Conservation (phyloP, 1,140 invertebrate genomes). For the Pseudomyrmex cubaensis region DNA sequence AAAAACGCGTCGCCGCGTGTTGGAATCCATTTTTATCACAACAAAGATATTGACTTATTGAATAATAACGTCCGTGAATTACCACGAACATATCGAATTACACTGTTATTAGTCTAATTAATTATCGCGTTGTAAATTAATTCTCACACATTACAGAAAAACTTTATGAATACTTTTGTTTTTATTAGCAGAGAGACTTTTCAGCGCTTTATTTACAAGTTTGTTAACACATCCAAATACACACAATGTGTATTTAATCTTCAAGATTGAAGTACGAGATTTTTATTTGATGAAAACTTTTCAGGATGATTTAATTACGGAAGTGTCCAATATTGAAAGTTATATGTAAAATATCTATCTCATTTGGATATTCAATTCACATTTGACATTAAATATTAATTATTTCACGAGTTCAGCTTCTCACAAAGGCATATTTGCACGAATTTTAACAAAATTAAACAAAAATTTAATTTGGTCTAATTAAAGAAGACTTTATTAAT, state of each 20-base stretch:
- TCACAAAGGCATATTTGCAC: too few species aligned
- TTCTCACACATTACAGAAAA: too few species aligned
- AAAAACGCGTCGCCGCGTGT: slow-evolving; percentile 6
- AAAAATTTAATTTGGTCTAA: too few species aligned
- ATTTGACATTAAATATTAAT: slow-evolving; percentile 17
- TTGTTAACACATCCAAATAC: too few species aligned
- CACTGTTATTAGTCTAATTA: too few species aligned
- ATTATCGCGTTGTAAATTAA: too few species aligned
- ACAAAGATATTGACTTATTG: neutral
- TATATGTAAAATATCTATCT: neutral
- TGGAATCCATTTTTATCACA: neutral
- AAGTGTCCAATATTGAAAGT: slow-evolving; percentile 5
- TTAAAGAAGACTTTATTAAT: too few species aligned
- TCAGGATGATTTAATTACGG: neutral
- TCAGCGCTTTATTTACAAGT: too few species aligned
- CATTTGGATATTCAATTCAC: neutral
- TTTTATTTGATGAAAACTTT: neutral
- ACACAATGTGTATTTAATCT: neutral
- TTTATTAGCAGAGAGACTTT: too few species aligned
- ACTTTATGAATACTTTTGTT: too few species aligned
- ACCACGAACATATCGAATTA: too few species aligned
- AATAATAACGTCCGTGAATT: neutral
- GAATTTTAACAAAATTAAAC: too few species aligned
- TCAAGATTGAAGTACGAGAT: neutral
- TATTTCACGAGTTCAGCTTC: neutral